Conservation (phyloP, 2,888 invertebrate species). For the Eurytoma adleriae region DNA sequence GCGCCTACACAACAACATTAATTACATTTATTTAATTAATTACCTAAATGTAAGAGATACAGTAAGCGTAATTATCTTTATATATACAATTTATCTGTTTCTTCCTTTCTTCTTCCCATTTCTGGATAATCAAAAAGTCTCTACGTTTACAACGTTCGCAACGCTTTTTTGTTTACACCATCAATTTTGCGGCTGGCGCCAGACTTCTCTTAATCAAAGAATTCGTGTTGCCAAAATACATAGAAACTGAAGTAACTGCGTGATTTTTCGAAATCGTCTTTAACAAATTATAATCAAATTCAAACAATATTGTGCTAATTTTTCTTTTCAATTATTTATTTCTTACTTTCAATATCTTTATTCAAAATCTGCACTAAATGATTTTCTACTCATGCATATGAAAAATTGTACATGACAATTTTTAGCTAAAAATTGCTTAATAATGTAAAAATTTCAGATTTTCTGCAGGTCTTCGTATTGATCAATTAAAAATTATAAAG, state of each 20-base stretch:
- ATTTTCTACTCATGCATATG: constrained; percentile 10
- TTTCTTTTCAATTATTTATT: constrained; percentile 15
- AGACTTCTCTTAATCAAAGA: constrained; percentile 58
- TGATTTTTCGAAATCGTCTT: constrained; percentile 11
- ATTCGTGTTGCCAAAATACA: constrained; percentile 60
- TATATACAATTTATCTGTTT: constrained; percentile 72
- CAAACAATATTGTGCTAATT: constrained; percentile 23
- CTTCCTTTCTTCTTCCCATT: constrained; percentile 60
- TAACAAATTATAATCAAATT: constrained; percentile 33
- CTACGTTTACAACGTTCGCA: constrained; percentile 65
- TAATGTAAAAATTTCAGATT: too few species aligned
- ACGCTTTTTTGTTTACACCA: constrained; percentile 58
- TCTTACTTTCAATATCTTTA: constrained; percentile 3
- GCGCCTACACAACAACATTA: constrained; percentile 75
- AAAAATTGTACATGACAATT: neutral
- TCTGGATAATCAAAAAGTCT: constrained; percentile 65
- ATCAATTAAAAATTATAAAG: constrained; percentile 45
- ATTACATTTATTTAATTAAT: constrained; percentile 76
- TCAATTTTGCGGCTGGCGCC: constrained; percentile 62
- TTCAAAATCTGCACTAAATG: constrained; percentile 1
- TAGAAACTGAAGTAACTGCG: constrained; percentile 54
- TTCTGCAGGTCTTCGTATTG: neutral
- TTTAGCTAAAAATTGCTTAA: too few species aligned
- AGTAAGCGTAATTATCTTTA: constrained; percentile 76
- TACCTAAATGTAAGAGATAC: constrained; percentile 75